Percentiles rank a stretch among this genome's conserved stretches.
These are phyloP conservation scores for Scophthalmus maximus DNA, from an alignment of 2,113 vertebrate genomes.

Conservation along the genomic window DNA sequence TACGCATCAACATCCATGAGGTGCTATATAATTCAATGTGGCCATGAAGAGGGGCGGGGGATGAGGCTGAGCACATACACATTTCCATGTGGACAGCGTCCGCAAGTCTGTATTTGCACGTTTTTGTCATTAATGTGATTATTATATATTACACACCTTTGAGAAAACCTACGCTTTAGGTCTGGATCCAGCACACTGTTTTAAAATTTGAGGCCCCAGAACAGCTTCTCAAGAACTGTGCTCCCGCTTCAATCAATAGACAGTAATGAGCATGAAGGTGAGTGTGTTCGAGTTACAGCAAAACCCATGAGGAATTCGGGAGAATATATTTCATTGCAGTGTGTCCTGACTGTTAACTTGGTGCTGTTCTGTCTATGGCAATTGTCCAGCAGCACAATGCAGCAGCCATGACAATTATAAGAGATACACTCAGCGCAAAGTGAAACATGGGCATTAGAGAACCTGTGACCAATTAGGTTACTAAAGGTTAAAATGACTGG, in stretches of 20 bases:
- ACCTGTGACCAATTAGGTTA: slow-evolving; percentile 69
- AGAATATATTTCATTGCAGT: neutral
- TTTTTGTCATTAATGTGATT: neutral
- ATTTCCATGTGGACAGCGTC: neutral
- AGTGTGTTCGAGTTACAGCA: neutral
- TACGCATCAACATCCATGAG: neutral
- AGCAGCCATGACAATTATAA: slow-evolving; percentile 45
- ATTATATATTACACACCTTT: neutral
- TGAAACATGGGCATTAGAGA: slow-evolving; percentile 54
- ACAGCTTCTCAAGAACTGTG: slow-evolving; percentile 7
- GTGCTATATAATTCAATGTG: neutral
- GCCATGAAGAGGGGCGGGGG: neutral
- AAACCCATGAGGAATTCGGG: neutral
- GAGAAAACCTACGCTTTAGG: neutral
- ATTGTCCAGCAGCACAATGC: neutral
- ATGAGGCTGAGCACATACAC: neutral
- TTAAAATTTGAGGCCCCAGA: neutral
- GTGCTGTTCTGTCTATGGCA: neutral
- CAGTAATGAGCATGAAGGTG: neutral
- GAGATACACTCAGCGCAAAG: slow-evolving; percentile 49
- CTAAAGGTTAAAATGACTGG: slow-evolving; percentile 64
- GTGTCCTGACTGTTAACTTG: neutral
- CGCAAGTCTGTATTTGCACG: neutral
- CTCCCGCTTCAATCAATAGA: neutral
- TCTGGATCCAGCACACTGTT: neutral